These are phyloP conservation scores for Anthrax anthrax DNA, from an alignment of 2,888 invertebrate genomes.

Conservation along the genomic window DNA sequence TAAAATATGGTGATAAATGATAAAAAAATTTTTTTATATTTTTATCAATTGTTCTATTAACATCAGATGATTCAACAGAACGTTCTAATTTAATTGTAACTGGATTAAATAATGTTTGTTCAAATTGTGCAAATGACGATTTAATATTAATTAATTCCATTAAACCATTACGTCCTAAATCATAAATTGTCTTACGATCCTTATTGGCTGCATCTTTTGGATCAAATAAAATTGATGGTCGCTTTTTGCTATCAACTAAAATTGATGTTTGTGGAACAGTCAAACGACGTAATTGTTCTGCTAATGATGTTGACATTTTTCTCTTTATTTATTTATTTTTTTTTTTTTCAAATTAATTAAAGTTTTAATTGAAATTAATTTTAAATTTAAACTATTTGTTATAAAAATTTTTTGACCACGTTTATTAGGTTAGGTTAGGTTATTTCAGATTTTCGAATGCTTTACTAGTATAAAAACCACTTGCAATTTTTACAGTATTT, in stretches of 20 bases:
- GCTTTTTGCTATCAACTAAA: conserved; percentile 50
- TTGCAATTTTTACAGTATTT: too few relatives aligned
- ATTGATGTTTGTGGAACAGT: conserved; percentile 59
- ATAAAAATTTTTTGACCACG: too few relatives aligned
- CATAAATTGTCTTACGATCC: conserved; percentile 69
- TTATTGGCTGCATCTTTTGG: conserved; percentile 78
- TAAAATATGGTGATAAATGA: conserved; percentile 75
- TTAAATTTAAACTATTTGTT: too few relatives aligned
- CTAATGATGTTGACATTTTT: conserved; percentile 54
- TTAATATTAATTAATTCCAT: conserved; percentile 66
- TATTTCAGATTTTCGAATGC: too few relatives aligned
- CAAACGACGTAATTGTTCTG: conserved; percentile 61
- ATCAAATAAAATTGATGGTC: conserved; percentile 76
- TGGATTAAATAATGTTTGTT: conserved; percentile 59
- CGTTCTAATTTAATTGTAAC: conserved; percentile 68
- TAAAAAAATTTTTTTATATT: conserved; percentile 66
- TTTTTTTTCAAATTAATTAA: too few relatives aligned
- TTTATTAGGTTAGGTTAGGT: too few relatives aligned
- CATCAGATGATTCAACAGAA: conserved; percentile 54
- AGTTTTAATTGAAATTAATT: neutral
- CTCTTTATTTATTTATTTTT: too few relatives aligned
- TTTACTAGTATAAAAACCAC: too few relatives aligned
- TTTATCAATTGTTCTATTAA: conserved; percentile 61
- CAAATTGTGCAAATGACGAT: conserved; percentile 55
- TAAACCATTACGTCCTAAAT: conserved; percentile 75